Conservation (phyloP, 2,113 vertebrate genomes). For the Lipophrys pholis region DNA sequence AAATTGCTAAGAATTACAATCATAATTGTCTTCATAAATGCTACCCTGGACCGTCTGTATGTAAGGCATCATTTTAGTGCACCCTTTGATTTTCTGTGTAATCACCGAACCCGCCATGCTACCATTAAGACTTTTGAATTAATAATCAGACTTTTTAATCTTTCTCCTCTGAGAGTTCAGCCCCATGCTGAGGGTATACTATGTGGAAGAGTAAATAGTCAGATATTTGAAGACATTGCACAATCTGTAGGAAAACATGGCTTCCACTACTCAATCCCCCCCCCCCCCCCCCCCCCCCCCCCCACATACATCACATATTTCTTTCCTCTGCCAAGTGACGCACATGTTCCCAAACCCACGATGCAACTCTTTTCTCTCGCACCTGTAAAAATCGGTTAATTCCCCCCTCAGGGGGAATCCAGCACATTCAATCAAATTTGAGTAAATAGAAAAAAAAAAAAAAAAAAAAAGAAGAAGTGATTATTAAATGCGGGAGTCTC, state of each 20-base stretch:
- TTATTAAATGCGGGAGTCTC: conserved; percentile 47
- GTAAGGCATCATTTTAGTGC: neutral
- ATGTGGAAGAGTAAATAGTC: conserved; percentile 10
- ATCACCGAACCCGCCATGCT: neutral
- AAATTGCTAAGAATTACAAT: neutral
- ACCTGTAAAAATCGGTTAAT: conserved; percentile 40
- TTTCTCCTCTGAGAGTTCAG: neutral
- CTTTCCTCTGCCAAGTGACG: neutral
- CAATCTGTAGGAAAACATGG: neutral
- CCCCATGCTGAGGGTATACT: conserved; percentile 1
- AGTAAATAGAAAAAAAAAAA: conserved; percentile 19
- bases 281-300: neutral
- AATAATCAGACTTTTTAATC: conserved; percentile 39
- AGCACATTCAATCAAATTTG: conserved; percentile 35
- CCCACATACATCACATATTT: neutral
- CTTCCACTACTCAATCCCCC: too few species aligned
- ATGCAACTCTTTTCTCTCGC: conserved; percentile 8
- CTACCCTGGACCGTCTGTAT: neutral
- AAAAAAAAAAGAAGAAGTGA: conserved; percentile 39
- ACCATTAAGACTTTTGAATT: conserved; percentile 47
- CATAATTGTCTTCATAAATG: neutral
- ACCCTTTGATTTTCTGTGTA: conserved; percentile 24
- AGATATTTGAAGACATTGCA: neutral
- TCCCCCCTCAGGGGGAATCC: conserved; percentile 28
- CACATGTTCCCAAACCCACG: conserved; percentile 1